These are phyloP conservation scores for Heliornis fulica DNA, from an alignment of 2,113 vertebrate genomes.

Conservation along the genomic window DNA sequence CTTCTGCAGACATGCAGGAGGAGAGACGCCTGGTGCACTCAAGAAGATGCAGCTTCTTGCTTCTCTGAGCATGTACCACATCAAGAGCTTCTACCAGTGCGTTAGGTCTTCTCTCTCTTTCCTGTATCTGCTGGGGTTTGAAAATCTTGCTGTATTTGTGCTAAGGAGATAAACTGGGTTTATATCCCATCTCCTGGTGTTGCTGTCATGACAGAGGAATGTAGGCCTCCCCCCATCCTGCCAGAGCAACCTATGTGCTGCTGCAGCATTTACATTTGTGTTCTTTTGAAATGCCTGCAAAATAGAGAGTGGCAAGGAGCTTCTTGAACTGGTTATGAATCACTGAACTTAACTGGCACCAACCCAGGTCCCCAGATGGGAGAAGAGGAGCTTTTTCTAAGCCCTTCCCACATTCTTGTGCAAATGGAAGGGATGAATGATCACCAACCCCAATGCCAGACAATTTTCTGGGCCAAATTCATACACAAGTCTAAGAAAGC, in stretches of 20 bases:
- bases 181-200: not conserved
- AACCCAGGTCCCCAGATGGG: conserved; percentile 46
- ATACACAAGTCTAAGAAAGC: conserved; percentile 2
- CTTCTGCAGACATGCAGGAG: not conserved
- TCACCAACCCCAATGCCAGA: conserved; percentile 27
- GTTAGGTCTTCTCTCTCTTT: not conserved
- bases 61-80: not conserved
- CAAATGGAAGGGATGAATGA: conserved; percentile 59
- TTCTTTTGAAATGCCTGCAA: not conserved
- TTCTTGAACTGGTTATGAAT: conserved; percentile 53
- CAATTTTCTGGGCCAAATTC: conserved; percentile 54
- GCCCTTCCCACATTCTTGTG: conserved; percentile 58
- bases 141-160: not conserved
- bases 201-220: not conserved
- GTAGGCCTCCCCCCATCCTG: not conserved
- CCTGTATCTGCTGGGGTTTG: not conserved
- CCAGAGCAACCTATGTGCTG: not conserved
- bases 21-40: not conserved
- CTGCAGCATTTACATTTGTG: not conserved
- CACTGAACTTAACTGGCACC: conserved; percentile 39
- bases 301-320: conserved; percentile 12
- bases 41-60: not conserved
- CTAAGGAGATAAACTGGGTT: not conserved
- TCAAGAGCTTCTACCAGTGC: not conserved
- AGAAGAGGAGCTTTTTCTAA: conserved; percentile 31